Conservation (phyloP, 2,888 invertebrate genomes). For the Drosophila pegasa region DNA sequence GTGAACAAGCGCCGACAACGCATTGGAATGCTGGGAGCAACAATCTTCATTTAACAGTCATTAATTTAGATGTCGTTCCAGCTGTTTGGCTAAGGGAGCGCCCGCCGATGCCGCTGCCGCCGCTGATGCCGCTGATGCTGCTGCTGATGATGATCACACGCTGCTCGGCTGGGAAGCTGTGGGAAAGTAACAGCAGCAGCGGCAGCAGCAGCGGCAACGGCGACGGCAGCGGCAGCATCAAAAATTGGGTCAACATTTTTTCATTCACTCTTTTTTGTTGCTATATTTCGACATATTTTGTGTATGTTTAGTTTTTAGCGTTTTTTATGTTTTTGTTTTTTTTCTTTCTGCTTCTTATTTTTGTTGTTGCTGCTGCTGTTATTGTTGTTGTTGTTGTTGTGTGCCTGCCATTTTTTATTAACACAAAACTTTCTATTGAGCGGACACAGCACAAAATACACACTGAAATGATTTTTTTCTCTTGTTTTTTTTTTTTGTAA, state of each 20-base stretch:
- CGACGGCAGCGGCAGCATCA: constrained; percentile 44
- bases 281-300: constrained; percentile 78
- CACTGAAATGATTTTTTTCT: constrained; percentile 39
- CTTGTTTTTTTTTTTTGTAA: constrained; percentile 36
- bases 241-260: constrained; percentile 84
- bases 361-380: no score
- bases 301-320: constrained; percentile 73
- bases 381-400: no score
- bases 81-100: constrained; percentile 72
- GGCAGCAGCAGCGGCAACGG: constrained; percentile 24
- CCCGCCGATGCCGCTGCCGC: constrained; percentile 49
- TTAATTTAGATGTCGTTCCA: constrained; percentile 81
- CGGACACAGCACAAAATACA: constrained; percentile 42
- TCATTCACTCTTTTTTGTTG: constrained; percentile 81
- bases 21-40: constrained; percentile 64
- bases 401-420: constrained; percentile 68
- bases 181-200: constrained; percentile 64
- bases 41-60: constrained; percentile 81
- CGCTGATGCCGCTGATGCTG: constrained; percentile 43
- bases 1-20: constrained; percentile 50
- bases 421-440: constrained; percentile 78
- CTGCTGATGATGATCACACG: constrained; percentile 67
- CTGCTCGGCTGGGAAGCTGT: constrained; percentile 70
- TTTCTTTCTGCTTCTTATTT: constrained; percentile 41
- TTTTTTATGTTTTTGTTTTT: constrained; percentile 47